phyloP scores from a whole-genome alignment of 1,140 invertebrate genomes.

The Pseudomyrmex dendroicus region DNA sequence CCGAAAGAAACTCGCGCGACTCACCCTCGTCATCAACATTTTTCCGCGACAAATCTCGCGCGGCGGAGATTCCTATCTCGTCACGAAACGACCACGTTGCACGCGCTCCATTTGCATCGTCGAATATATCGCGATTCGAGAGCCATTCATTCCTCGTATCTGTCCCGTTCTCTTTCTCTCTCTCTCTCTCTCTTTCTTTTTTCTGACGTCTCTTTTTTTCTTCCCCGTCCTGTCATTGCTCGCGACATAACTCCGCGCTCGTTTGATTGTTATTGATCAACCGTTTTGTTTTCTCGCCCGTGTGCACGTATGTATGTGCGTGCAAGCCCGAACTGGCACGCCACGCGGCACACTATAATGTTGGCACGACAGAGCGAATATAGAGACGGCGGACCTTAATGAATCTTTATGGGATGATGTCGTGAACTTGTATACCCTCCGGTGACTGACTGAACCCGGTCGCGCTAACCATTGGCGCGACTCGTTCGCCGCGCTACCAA shows the following conservation, averaged over 20 bases:
- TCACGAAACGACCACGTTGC: slow-evolving; percentile 61
- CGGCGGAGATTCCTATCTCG: slow-evolving; percentile 58
- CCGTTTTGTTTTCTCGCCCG: slow-evolving; percentile 76
- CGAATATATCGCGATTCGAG: slow-evolving; percentile 19
- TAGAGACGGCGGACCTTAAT: slow-evolving; percentile 84
- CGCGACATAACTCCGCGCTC: slow-evolving; percentile 31
- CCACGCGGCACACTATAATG: slow-evolving; percentile 81
- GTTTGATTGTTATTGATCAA: slow-evolving; percentile 83
- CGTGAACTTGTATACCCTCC: slow-evolving; percentile 85
- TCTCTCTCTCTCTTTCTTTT: not conserved
- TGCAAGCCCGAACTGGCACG: slow-evolving; percentile 67
- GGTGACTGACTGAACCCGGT: slow-evolving; percentile 83
- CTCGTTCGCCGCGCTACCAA: slow-evolving; percentile 53
- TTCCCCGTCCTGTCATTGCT: not conserved
- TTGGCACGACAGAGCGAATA: slow-evolving; percentile 82
- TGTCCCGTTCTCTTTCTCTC: not conserved
- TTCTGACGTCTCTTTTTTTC: slow-evolving; percentile 1
- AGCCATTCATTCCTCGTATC: slow-evolving; percentile 38
- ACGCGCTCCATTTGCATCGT: slow-evolving; percentile 42
- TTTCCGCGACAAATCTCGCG: slow-evolving; percentile 58
- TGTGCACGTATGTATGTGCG: slow-evolving; percentile 42
- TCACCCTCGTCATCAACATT: slow-evolving; percentile 63
- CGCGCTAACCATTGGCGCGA: slow-evolving; percentile 79
- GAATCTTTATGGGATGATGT: slow-evolving; percentile 85
- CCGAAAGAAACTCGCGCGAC: slow-evolving; percentile 44